Base-by-base conservation (phyloP, 2,888 invertebrate genomes). In the Andrena hattorfiana region DNA sequence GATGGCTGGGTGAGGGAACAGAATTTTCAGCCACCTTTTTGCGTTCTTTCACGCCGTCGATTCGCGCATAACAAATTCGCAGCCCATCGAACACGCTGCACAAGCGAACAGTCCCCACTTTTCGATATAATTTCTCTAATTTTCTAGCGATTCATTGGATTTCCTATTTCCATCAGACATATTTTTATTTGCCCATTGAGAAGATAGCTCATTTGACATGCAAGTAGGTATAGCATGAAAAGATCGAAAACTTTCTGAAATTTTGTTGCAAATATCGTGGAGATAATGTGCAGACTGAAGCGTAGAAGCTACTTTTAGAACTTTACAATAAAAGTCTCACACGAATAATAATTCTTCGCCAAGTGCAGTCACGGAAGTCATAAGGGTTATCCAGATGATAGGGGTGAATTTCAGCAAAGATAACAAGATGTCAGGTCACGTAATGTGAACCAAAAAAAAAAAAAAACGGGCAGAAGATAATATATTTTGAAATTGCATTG, bases 41-140 rank as follows among this genome's bases (percentile, higher is more conserved):
- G 48, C 69, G 48, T 69, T 75, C 32, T 75, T 75, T 49, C 74
- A 26, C 26, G 2, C n/a, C 8, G 30, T 7, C 48, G 2, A 20
- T 56, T 59, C 48, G 3, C 48, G 42, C 42, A n/a, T 49, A 69
- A 32, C 54, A 56, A 69, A 69, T 69, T 69, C 69, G 20, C 49
- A 26, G 30, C 28, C n/a, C 74, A 32, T 8, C 30, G 32, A 69
- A 49, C 56, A 23, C 20, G 8, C 16, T 32, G 42, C 23, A 2
- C 23, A 23, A 69, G 32, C 42, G 23, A 20, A 54, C n/a, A 2
- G 23, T 16, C 32, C 20, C 6, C 26, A 26, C 2, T n/a, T 35
- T 30, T 23, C 16, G 20, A 32, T 23, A 68, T 68, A 56, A 68
- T 68, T 35, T 30, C 23, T 32, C 8, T 32, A 13, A 23, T 35